Base-by-base conservation (phyloP, 1,140 invertebrate genomes). In the Hypsibius dujardini region DNA sequence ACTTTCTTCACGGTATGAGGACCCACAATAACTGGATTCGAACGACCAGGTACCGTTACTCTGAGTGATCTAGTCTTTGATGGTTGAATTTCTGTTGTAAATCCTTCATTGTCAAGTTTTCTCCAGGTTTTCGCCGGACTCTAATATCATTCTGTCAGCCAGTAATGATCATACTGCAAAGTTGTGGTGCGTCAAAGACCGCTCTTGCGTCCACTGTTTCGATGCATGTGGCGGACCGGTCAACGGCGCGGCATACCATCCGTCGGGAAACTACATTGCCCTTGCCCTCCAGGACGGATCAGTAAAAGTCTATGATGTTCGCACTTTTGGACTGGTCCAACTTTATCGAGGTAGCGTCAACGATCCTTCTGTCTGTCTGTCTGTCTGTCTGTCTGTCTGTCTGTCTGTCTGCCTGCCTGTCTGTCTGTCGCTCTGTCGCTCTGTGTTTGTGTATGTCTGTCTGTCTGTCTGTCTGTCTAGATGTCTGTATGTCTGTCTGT, bases 121-220 rank as follows among this genome's bases (percentile, higher is more conserved):
- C 47, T 62, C 7, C n/a, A 70, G 70, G 14, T 70, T 50, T 47
- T 70, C 70, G 12, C 70, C 70, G 14, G 70, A 70, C 46, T 42
- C 40, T 46, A 47, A 70, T 15, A 14, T 42, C n/a, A 46, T 70
- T 12, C 12, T 70, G 12, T 50, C 46, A 15, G 14, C 70, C n/a
- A 42, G 70, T 15, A 12, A 47, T 42, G 70, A 70, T 46, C 7
- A 47, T 14, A 70, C 70, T 47, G 47, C 47, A 15, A 70, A 70
- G 40, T 46, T 47, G 3, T 70, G 70, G 70, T 14, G 12, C 3
- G 46, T 47, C 3, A 70, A 50, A 70, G 56, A 47, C 3, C 47
- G 47, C 7, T 47, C 12, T 7, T 46, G 12, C 42, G 3, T 70
- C 42, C 46, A 47, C 14, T 15, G 12, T 50, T 46, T 14, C 7